Percentiles rank a stretch among this genome's conserved stretches.
Evolutionary conservation across 2,888 invertebrate genomes (phyloP).

Genomic region (Mimas tiliae): DNA sequence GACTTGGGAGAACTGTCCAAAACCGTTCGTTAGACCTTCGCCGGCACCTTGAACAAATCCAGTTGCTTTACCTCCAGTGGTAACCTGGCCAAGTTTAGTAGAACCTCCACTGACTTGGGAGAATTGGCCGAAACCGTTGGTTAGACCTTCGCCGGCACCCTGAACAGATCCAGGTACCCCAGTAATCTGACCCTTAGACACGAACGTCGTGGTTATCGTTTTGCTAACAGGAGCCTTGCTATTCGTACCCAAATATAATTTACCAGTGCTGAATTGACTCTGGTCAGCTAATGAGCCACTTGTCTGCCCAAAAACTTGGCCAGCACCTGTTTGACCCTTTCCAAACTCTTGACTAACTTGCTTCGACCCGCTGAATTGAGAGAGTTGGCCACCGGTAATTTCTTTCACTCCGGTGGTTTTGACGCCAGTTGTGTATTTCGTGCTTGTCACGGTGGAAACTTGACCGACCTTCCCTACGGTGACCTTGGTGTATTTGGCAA

Average conservation of each 20-base stretch:
- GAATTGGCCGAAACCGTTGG: slow-evolving; percentile 25
- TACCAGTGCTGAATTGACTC: background rate
- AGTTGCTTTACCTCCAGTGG: background rate
- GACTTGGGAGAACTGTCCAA: slow-evolving; percentile 31
- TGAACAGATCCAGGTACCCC: background rate
- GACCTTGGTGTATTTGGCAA: slow-evolving; percentile 59
- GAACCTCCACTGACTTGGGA: slow-evolving; percentile 28
- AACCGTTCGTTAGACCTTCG: background rate
- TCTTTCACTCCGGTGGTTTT: slow-evolving; percentile 42
- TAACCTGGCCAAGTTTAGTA: slow-evolving; percentile 25
- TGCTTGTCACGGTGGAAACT: slow-evolving; percentile 40
- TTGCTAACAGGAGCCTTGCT: background rate
- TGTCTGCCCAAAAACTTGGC: background rate
- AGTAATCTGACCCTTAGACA: background rate
- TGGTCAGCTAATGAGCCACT: background rate
- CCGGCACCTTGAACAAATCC: background rate
- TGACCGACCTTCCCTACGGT: slow-evolving; percentile 51
- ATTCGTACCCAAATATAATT: background rate
- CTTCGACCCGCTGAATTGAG: background rate
- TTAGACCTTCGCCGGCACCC: background rate
- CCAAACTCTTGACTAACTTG: background rate
- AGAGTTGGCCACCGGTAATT: slow-evolving; percentile 27
- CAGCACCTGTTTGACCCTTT: background rate
- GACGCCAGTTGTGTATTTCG: slow-evolving; percentile 39
- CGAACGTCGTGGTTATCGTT: background rate